Conservation (phyloP, 2,797 vertebrate genomes). For the Sebastolobus alascanus region DNA sequence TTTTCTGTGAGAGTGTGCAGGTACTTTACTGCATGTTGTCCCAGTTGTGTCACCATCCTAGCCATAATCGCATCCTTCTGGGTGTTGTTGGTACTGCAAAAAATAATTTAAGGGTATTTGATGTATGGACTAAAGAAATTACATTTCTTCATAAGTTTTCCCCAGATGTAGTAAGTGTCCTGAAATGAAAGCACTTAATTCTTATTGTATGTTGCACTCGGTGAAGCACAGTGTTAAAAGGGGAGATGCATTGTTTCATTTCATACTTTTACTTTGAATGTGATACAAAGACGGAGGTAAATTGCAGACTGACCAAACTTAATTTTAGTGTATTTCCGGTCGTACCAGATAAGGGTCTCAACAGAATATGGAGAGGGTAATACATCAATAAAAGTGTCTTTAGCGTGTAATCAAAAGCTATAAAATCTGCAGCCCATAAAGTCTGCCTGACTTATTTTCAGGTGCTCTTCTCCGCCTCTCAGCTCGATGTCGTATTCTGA, state of each 20-base stretch:
- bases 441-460: conserved; percentile 44
- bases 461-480: conserved; percentile 32
- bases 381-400: conserved; percentile 51
- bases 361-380: conserved; percentile 47
- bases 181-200: conserved; percentile 49
- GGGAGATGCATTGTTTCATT: conserved; percentile 44
- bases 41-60: conserved; percentile 7
- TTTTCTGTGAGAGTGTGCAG: conserved; percentile 3
- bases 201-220: not conserved
- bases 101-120: conserved; percentile 20
- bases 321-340: conserved; percentile 47
- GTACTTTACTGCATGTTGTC: conserved; percentile 6
- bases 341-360: conserved; percentile 23
- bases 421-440: conserved; percentile 41
- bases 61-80: conserved; percentile 3
- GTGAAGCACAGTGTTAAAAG: conserved; percentile 1
- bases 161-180: conserved; percentile 20
- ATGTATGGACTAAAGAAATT: conserved; percentile 17
- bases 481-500: conserved; percentile 35
- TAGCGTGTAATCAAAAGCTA: conserved; percentile 57
- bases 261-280: conserved; percentile 40
- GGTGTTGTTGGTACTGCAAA: conserved; percentile 23
- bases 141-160: conserved; percentile 12
- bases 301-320: conserved; percentile 45
- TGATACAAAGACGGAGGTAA: conserved; percentile 39